Percentiles rank a stretch among this genome's conserved stretches.
Evolutionary conservation across 2,113 vertebrate genomes (phyloP).

Genomic region (Empidonax traillii): DNA sequence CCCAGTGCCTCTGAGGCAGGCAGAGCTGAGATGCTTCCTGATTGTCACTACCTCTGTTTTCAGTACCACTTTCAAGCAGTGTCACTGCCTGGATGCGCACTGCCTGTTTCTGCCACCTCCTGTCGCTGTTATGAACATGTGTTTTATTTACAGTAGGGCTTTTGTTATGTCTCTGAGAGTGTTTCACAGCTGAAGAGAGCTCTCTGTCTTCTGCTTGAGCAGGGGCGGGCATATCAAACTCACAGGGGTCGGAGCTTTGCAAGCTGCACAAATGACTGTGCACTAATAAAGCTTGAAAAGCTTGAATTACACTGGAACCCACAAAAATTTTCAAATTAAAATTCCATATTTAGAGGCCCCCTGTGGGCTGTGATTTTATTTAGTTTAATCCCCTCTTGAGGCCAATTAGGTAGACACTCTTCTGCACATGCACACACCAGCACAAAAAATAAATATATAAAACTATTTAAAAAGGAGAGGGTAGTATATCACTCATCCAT

Average conservation of each 20-base stretch:
- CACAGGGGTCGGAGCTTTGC: constrained; percentile 27
- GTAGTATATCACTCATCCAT: constrained; percentile 67
- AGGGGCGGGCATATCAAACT: background rate
- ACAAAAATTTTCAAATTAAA: constrained; percentile 85
- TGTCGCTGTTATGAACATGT: background rate
- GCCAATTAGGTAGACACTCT: constrained; percentile 80
- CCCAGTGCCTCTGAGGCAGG: background rate
- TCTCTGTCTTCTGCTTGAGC: background rate
- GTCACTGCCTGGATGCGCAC: background rate
- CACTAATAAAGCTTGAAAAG: constrained; percentile 81
- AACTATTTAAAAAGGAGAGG: constrained; percentile 13
- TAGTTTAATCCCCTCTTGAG: constrained; percentile 80
- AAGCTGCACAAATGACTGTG: constrained; percentile 55
- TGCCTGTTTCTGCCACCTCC: constrained; percentile 12
- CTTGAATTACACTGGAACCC: constrained; percentile 82
- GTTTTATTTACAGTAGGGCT: constrained; percentile 31
- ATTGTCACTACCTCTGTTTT: background rate
- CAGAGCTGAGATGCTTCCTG: background rate
- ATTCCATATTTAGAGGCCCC: constrained; percentile 79
- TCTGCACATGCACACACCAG: constrained; percentile 61
- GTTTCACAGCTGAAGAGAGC: constrained; percentile 9
- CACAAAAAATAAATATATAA: background rate
- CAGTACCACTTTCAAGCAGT: background rate
- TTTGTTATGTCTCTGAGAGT: background rate
- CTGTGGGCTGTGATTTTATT: constrained; percentile 80